phyloP scores from a whole-genome alignment of 2,888 invertebrate species.

The Mythimna pallens region DNA sequence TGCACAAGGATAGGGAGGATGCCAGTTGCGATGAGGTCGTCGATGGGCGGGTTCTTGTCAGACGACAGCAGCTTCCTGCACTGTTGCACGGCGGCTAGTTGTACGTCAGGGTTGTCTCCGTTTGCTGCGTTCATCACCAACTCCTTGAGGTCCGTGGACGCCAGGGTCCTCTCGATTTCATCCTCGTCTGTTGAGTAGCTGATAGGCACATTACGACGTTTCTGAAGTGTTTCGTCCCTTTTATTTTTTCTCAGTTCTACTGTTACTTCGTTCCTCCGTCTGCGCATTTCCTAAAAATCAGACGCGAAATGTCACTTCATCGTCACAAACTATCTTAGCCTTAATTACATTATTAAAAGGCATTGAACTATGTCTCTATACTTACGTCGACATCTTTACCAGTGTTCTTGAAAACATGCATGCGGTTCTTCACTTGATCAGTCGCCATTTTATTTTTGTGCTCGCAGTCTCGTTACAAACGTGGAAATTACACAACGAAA shows the following conservation, averaged over 20 bases:
- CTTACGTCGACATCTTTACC: constrained; percentile 99
- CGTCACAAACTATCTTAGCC: constrained; percentile 27
- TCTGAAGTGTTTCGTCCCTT: constrained; percentile 98
- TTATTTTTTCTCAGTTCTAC: constrained; percentile 99
- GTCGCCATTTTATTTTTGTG: constrained; percentile 94
- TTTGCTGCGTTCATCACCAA: constrained; percentile 97
- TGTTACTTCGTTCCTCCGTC: constrained; percentile 98
- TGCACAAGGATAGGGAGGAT: constrained; percentile 98
- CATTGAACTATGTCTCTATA: constrained; percentile 69
- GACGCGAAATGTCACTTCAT: constrained; percentile 58
- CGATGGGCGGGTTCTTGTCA: constrained; percentile 99
- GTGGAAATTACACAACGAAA: constrained; percentile 85
- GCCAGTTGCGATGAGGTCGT: constrained; percentile 97
- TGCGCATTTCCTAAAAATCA: constrained; percentile 96
- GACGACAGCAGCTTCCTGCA: constrained; percentile 98
- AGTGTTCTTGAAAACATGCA: constrained; percentile 99
- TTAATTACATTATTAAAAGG: constrained; percentile 35
- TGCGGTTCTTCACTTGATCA: constrained; percentile 95
- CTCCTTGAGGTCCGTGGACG: constrained; percentile 94
- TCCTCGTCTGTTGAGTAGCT: constrained; percentile 96
- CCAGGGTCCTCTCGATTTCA: constrained; percentile 93
- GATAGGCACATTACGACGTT: constrained; percentile 98
- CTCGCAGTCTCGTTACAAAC: constrained; percentile 80
- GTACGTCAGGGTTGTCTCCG: constrained; percentile 94
- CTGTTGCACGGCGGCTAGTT: constrained; percentile 97